Evolutionary conservation across 2,888 invertebrate species (phyloP).

Genomic region (Pristionchus mayeri): DNA sequence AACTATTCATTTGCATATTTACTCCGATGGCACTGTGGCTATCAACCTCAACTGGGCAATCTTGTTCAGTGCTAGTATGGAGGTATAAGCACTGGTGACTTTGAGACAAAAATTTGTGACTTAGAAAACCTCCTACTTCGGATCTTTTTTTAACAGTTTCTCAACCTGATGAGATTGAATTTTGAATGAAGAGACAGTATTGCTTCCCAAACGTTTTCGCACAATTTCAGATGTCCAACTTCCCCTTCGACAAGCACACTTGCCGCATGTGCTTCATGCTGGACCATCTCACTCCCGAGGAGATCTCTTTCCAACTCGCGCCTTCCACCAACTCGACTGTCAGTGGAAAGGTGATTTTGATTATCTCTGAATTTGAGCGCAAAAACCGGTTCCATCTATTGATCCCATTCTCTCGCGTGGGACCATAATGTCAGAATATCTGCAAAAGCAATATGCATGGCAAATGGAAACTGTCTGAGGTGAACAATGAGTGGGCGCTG

Average conservation of each 20-base stretch:
- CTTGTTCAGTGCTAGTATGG: not conserved
- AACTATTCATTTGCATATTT: not conserved
- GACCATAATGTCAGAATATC: too few species aligned
- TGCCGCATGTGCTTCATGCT: slow-evolving; percentile 28
- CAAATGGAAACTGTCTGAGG: not conserved
- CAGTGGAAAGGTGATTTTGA: not conserved
- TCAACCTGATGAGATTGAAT: too few species aligned
- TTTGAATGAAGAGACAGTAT: too few species aligned
- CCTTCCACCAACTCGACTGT: not conserved
- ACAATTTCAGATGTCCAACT: slow-evolving; percentile 35
- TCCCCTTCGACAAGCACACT: slow-evolving; percentile 44
- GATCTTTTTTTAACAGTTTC: too few species aligned
- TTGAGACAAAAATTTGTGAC: too few species aligned
- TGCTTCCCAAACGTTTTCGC: too few species aligned
- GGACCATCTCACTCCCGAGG: not conserved
- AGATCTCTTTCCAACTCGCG: not conserved
- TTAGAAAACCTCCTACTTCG: too few species aligned
- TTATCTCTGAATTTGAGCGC: too few species aligned
- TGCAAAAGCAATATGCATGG: too few species aligned
- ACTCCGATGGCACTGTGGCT: not conserved
- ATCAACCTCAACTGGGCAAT: slow-evolving; percentile 3
- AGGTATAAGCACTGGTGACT: not conserved
- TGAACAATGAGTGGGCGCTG: slow-evolving; percentile 12
- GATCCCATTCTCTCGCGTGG: too few species aligned
- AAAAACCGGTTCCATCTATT: too few species aligned